Conservation (phyloP, 2,113 vertebrate species). For the Telmatochromis brichardi region DNA sequence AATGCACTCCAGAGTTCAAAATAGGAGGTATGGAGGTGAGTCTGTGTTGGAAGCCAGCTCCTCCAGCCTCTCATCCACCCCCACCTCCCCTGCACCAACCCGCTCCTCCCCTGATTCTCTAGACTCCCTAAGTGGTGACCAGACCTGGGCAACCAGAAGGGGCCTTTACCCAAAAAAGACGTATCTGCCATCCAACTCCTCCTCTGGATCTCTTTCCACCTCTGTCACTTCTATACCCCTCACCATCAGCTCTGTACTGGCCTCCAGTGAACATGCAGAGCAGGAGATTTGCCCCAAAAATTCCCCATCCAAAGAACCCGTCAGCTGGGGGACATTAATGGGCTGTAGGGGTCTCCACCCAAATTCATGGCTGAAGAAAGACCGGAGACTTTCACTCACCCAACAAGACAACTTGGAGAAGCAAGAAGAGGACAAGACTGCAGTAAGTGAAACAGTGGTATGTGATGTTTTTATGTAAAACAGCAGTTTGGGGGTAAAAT, state of each 20-base stretch:
- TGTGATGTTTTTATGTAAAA: background rate
- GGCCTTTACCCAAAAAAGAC: conserved; percentile 22
- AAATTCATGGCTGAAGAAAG: conserved; percentile 78
- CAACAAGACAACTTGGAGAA: conserved; percentile 60
- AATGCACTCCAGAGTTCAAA: background rate
- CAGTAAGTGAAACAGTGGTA: background rate
- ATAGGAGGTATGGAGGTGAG: background rate
- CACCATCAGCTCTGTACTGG: background rate
- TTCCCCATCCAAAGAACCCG: conserved; percentile 50
- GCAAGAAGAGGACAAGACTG: conserved; percentile 43
- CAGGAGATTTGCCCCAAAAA: background rate
- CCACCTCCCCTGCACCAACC: conserved; percentile 76
- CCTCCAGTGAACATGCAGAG: background rate
- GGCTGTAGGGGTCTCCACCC: conserved; percentile 73
- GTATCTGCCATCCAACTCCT: background rate
- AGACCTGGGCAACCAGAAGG: background rate
- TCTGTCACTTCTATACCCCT: background rate
- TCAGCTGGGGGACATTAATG: conserved; percentile 57
- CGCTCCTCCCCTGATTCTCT: conserved; percentile 79
- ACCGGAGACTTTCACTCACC: conserved; percentile 73
- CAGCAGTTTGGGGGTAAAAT: background rate
- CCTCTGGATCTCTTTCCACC: background rate
- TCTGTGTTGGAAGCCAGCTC: conserved; percentile 66
- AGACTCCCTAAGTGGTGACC: conserved; percentile 59
- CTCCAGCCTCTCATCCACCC: conserved; percentile 80